Conservation (phyloP, 2,113 vertebrate genomes). For the Crotalus helleri region DNA sequence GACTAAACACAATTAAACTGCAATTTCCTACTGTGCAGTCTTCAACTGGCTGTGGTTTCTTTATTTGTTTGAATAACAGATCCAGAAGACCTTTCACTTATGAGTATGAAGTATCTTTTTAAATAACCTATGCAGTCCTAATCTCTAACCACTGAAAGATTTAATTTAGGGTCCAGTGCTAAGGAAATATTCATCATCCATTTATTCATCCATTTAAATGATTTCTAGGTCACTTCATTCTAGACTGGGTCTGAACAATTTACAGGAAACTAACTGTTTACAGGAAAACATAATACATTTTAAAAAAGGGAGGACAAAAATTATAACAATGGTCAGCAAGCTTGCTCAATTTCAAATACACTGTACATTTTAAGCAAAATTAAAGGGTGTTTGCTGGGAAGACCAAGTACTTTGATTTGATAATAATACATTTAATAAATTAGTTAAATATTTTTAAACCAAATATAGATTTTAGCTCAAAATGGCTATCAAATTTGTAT, state of each 20-base stretch:
- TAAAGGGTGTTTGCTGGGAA: not conserved
- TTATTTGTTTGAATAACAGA: not conserved
- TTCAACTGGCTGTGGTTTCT: not conserved
- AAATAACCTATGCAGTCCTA: not conserved
- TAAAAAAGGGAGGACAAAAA: not conserved
- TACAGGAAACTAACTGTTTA: not conserved
- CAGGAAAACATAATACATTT: not conserved
- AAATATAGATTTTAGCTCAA: not conserved
- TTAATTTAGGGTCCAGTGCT: not conserved
- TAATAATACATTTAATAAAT: not conserved
- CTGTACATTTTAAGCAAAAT: not conserved
- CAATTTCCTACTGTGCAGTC: not conserved
- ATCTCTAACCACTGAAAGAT: not conserved
- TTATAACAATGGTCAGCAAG: not conserved
- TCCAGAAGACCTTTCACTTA: not conserved
- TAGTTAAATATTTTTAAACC: not conserved
- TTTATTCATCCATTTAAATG: not conserved
- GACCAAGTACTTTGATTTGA: not conserved
- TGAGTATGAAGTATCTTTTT: not conserved
- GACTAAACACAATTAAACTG: not conserved
- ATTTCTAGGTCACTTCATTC: not conserved
- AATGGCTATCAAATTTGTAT: rapidly evolving
- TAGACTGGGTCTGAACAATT: not conserved
- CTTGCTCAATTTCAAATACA: not conserved
- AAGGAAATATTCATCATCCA: not conserved